Percentiles rank a stretch among this genome's conserved stretches.
Evolutionary conservation across 2,113 vertebrate species (phyloP).

Genomic region (Symphodus melops): DNA sequence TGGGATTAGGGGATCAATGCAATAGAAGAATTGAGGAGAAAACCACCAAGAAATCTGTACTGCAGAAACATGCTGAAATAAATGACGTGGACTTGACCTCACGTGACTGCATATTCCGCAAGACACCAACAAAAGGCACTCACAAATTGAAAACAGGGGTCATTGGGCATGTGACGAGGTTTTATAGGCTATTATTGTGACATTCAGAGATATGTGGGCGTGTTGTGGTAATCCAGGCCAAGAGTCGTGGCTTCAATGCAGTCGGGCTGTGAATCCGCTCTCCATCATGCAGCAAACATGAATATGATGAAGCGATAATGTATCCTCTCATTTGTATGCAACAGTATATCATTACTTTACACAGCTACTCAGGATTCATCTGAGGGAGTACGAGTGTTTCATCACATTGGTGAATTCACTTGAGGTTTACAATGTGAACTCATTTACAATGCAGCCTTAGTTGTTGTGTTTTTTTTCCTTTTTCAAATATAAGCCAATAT

Average conservation of each 20-base stretch:
- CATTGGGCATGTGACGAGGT: constrained; percentile 13
- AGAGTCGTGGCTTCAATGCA: constrained; percentile 7
- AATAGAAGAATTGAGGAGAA: not conserved
- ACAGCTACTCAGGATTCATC: constrained; percentile 30
- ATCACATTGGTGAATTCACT: constrained; percentile 16
- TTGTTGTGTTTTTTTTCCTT: too few relatives aligned
- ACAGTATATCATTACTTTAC: constrained; percentile 40
- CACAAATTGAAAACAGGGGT: constrained; percentile 19
- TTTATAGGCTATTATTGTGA: constrained; percentile 1
- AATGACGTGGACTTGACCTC: not conserved
- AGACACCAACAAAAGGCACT: constrained; percentile 17
- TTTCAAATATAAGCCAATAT: constrained; percentile 17
- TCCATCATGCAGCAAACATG: not conserved
- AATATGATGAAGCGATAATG: constrained; percentile 28
- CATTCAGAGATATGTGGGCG: constrained; percentile 16
- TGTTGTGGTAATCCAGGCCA: constrained; percentile 30
- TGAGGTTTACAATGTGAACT: constrained; percentile 27
- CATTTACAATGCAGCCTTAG: constrained; percentile 22
- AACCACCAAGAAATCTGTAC: not conserved
- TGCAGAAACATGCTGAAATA: not conserved
- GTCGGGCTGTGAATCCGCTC: constrained; percentile 8
- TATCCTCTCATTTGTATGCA: constrained; percentile 36
- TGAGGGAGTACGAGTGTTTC: constrained; percentile 25
- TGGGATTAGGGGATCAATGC: not conserved
- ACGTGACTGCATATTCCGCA: not conserved